Conservation (phyloP, 1,140 invertebrate species). For the Adoxophyes honmai region DNA sequence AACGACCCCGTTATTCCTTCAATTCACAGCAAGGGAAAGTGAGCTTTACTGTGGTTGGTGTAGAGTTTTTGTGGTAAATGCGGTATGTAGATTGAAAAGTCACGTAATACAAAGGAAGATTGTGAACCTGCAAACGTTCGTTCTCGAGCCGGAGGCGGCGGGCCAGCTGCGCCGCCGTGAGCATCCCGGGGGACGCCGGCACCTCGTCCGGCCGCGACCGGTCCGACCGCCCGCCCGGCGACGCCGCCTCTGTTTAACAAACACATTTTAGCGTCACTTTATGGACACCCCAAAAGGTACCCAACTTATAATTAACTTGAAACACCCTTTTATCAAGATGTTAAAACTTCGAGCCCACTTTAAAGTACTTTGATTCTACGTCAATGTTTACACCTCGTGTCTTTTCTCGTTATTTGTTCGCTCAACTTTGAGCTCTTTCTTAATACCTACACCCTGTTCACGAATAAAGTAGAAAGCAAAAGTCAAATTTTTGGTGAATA, state of each 20-base stretch:
- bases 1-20: background rate
- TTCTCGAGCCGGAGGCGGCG: slow-evolving; percentile 81
- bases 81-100: slow-evolving; percentile 5
- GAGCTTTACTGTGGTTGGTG: background rate
- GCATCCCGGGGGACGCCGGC: slow-evolving; percentile 69
- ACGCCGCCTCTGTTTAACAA: slow-evolving; percentile 47
- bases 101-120: slow-evolving; percentile 14
- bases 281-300: background rate
- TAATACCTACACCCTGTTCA: slow-evolving; percentile 12
- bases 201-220: slow-evolving; percentile 60
- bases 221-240: slow-evolving; percentile 62
- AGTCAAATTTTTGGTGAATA: background rate
- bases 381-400: slow-evolving; percentile 7
- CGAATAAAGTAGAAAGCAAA: background rate
- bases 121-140: slow-evolving; percentile 76
- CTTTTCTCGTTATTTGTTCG: slow-evolving; percentile 9
- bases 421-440: background rate
- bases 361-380: slow-evolving; percentile 11
- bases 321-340: slow-evolving; percentile 8
- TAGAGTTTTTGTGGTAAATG: background rate
- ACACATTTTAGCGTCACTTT: slow-evolving; percentile 18
- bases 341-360: slow-evolving; percentile 7
- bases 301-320: slow-evolving; percentile 14
- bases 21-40: background rate
- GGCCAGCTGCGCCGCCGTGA: slow-evolving; percentile 67